phyloP scores from a whole-genome alignment of 2,888 invertebrate species.

The Synanthedon vespiformis region DNA sequence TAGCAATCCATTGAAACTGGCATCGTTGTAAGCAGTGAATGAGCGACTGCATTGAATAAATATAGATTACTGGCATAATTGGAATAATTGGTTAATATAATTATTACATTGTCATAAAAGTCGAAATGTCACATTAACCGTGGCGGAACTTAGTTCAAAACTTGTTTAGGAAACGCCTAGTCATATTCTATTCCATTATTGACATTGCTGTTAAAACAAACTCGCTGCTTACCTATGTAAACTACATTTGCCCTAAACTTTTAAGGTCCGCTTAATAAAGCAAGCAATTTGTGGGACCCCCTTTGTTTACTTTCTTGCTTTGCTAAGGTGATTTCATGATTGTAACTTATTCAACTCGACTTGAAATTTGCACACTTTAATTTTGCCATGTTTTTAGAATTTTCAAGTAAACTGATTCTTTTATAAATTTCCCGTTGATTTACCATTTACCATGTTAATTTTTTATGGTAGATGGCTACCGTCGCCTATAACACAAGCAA shows the following conservation, averaged over 20 bases:
- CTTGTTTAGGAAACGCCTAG: not conserved
- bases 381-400: too few relatives aligned
- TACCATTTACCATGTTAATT: too few relatives aligned
- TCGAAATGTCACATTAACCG: not conserved
- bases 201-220: conserved; percentile 56
- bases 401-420: too few relatives aligned
- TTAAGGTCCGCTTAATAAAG: conserved; percentile 65
- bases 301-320: conserved; percentile 63
- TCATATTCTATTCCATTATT: conserved; percentile 25
- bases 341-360: conserved; percentile 62
- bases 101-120: too few relatives aligned
- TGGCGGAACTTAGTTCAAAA: not conserved
- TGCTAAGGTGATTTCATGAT: conserved; percentile 67
- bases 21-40: too few relatives aligned
- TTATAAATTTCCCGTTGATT: too few relatives aligned
- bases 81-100: too few relatives aligned
- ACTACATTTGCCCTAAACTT: conserved; percentile 63
- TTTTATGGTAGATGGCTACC: too few relatives aligned
- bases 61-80: too few relatives aligned
- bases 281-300: conserved; percentile 63
- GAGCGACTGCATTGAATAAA: too few relatives aligned
- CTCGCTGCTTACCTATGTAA: conserved; percentile 59
- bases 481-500: too few relatives aligned
- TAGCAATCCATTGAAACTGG: too few relatives aligned
- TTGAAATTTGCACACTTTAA: not conserved